Evolutionary conservation across 2,113 vertebrate genomes (phyloP).

Genomic region (Ochotona curzoniae): DNA sequence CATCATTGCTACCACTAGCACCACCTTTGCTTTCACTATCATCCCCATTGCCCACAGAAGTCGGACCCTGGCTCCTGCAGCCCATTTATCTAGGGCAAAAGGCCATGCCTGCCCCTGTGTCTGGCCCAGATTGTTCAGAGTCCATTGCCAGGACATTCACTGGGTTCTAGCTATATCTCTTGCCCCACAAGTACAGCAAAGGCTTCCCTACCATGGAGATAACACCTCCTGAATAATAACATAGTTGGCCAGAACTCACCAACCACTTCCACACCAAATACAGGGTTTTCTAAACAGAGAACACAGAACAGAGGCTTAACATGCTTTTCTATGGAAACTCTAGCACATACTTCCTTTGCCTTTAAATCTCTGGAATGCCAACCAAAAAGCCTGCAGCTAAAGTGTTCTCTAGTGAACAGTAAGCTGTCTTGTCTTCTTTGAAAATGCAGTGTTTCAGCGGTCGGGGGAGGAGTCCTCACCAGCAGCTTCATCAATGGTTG

Average conservation of each 20-base stretch:
- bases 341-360: not conserved
- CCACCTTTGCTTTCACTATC: no score
- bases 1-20: no score
- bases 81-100: not conserved
- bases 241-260: no score
- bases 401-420: not conserved
- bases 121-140: not conserved
- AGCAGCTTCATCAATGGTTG: not conserved
- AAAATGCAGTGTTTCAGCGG: not conserved
- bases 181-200: not conserved
- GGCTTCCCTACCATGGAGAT: not conserved
- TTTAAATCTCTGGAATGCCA: slow-evolving; percentile 51
- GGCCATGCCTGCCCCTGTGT: not conserved
- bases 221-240: not conserved
- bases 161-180: not conserved
- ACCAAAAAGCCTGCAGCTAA: slow-evolving; percentile 35
- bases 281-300: not conserved
- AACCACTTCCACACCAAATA: not conserved
- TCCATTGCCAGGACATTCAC: not conserved
- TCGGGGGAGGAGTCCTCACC: not conserved
- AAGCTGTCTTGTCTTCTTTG: not conserved
- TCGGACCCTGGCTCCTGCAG: not conserved
- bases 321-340: not conserved
- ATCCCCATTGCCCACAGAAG: not conserved
- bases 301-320: not conserved